Conservation (phyloP, 2,888 invertebrate species). For the Leistus spinibarbis region DNA sequence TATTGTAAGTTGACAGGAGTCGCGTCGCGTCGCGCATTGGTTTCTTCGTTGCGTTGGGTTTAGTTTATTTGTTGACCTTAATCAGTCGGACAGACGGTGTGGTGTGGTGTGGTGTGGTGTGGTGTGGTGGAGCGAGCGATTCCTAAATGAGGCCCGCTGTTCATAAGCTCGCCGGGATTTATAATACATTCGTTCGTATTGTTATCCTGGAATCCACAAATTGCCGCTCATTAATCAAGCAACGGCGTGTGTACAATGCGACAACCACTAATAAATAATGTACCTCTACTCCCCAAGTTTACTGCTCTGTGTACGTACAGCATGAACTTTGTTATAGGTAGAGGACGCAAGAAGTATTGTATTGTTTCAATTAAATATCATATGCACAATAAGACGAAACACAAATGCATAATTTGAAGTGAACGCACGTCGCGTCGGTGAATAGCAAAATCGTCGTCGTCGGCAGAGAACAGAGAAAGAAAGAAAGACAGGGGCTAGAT, state of each 20-base stretch:
- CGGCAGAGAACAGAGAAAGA: too few species aligned
- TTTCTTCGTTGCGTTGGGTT: constrained; percentile 4
- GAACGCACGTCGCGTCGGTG: background rate
- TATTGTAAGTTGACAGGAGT: background rate
- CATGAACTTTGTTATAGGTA: background rate
- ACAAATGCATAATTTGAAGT: background rate
- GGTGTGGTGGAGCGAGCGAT: too few species aligned
- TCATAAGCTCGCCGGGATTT: constrained; percentile 23
- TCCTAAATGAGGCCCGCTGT: constrained; percentile 11
- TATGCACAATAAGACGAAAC: background rate
- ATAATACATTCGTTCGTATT: constrained; percentile 32
- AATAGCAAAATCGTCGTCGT: background rate
- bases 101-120: too few species aligned
- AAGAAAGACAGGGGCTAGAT: background rate
- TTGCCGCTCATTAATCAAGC: constrained; percentile 25
- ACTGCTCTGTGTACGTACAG: background rate
- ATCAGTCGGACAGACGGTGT: constrained; percentile 18
- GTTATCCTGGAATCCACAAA: constrained; percentile 25
- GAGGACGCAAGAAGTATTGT: background rate
- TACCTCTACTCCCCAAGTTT: background rate
- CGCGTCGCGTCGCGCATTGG: background rate
- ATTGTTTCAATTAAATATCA: background rate
- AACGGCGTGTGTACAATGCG: constrained; percentile 11
- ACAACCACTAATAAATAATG: constrained; percentile 22
- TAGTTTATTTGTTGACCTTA: constrained; percentile 32